A percentile compares a stretch with the other conserved stretches of the same genome.
phyloP scores from a whole-genome alignment of 1,140 invertebrate genomes.

The Drosophila ficusphila region DNA sequence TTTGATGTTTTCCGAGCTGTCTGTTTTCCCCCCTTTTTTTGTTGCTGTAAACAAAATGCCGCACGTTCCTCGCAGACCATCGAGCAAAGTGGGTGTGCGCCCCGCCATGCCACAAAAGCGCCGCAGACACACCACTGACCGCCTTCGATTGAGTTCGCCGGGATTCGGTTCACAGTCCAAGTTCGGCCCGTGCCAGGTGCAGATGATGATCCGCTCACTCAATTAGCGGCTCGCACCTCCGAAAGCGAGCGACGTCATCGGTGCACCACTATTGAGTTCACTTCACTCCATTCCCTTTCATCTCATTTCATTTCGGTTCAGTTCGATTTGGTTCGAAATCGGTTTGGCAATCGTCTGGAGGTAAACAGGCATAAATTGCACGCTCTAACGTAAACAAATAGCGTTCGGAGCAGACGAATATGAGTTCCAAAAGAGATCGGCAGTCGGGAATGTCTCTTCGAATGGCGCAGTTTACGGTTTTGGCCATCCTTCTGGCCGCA shows the following conservation, averaged over 20 bases:
- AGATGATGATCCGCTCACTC: conserved; percentile 17
- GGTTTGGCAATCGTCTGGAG: conserved; percentile 29
- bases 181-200: conserved; percentile 59
- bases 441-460: conserved; percentile 25
- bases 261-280: conserved; percentile 27
- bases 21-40: neutral
- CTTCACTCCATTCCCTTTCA: too few species aligned
- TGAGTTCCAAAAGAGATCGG: neutral
- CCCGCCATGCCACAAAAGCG: conserved; percentile 3
- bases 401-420: neutral
- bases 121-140: conserved; percentile 2
- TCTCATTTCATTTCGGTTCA: conserved; percentile 10
- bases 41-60: conserved; percentile 65
- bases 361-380: conserved; percentile 58
- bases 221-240: neutral
- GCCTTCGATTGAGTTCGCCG: conserved; percentile 29
- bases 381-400: conserved; percentile 43
- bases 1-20: neutral
- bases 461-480: conserved; percentile 37
- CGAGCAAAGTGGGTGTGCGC: conserved; percentile 17
- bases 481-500: conserved; percentile 1
- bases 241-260: conserved; percentile 22
- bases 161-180: conserved; percentile 37
- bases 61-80: conserved; percentile 14
- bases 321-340: conserved; percentile 28